A percentile compares a stretch with the other conserved stretches of the same genome.
Evolutionary conservation across 2,888 invertebrate genomes (phyloP).

Genomic region (Sisyra nigra): DNA sequence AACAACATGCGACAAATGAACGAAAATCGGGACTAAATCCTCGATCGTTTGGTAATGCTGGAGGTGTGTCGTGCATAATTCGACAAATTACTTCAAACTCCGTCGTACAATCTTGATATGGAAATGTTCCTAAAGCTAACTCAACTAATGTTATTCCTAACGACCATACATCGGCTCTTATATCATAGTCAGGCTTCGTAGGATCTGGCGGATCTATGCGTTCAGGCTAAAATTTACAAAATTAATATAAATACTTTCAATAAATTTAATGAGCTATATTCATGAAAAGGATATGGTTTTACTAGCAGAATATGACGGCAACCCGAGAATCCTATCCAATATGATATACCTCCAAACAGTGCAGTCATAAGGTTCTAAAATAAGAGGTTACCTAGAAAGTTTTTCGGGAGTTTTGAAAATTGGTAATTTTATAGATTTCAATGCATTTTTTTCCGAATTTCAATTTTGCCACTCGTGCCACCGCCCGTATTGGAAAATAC

Average conservation of each 20-base stretch:
- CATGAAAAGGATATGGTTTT: too few species aligned
- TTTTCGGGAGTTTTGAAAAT: too few species aligned
- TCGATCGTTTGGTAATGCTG: slow-evolving; percentile 59
- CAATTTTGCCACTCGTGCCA: too few species aligned
- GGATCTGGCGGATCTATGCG: slow-evolving; percentile 91
- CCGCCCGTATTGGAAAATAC: too few species aligned
- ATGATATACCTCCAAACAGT: too few species aligned
- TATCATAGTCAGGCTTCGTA: slow-evolving; percentile 89
- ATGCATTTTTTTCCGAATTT: too few species aligned
- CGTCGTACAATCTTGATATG: slow-evolving; percentile 86
- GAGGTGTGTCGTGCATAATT: slow-evolving; percentile 78
- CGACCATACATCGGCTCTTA: slow-evolving; percentile 98
- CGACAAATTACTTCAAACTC: slow-evolving; percentile 94
- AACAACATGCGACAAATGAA: slow-evolving; percentile 85
- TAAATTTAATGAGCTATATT: not conserved
- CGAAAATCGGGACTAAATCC: slow-evolving; percentile 76
- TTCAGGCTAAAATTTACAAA: slow-evolving; percentile 59
- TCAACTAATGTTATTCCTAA: slow-evolving; percentile 93
- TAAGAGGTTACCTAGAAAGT: too few species aligned
- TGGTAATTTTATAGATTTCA: too few species aligned
- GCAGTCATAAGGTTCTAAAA: too few species aligned
- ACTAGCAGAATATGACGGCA: too few species aligned
- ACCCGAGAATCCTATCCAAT: too few species aligned
- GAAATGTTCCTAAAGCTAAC: slow-evolving; percentile 91
- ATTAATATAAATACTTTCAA: not conserved